Evolutionary conservation across 2,797 vertebrate species (phyloP).

Genomic region (Eurystomus glaucurus): DNA sequence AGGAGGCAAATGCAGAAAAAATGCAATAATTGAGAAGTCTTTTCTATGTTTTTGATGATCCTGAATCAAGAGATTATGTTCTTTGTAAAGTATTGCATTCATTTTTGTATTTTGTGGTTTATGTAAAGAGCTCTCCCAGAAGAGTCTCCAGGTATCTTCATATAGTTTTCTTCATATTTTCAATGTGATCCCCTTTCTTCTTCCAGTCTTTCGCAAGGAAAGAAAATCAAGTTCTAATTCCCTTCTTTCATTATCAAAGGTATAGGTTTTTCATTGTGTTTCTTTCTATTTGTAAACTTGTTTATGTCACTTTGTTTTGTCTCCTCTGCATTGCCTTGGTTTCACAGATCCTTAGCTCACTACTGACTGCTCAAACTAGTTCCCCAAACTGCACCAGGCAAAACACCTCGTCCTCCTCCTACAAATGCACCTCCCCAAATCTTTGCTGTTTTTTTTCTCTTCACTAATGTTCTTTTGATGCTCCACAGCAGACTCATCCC

Average conservation of each 20-base stretch:
- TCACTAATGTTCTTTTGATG: not conserved
- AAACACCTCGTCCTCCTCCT: not conserved
- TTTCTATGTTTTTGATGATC: not conserved
- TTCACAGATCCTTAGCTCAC: not conserved
- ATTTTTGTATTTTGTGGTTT: not conserved
- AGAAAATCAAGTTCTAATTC: not conserved
- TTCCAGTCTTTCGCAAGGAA: not conserved
- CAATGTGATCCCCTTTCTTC: not conserved
- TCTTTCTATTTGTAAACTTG: not conserved
- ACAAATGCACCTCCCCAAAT: not conserved
- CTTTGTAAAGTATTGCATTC: not conserved
- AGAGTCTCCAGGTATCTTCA: not conserved
- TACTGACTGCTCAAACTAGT: not conserved
- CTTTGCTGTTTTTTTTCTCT: fast-evolving
- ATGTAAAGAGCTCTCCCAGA: not conserved
- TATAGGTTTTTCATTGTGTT: not conserved
- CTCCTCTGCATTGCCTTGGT: not conserved
- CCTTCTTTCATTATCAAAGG: not conserved
- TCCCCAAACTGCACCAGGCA: not conserved
- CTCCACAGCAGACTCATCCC: not conserved
- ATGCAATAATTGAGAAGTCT: not conserved
- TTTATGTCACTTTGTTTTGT: not conserved
- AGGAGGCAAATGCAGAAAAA: not conserved
- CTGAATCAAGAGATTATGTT: not conserved
- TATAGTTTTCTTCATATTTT: not conserved